Percentiles rank a stretch among this genome's conserved stretches.
Evolutionary conservation across 2,797 vertebrate species (phyloP).

Genomic region (Erpetoichthys calabaricus): DNA sequence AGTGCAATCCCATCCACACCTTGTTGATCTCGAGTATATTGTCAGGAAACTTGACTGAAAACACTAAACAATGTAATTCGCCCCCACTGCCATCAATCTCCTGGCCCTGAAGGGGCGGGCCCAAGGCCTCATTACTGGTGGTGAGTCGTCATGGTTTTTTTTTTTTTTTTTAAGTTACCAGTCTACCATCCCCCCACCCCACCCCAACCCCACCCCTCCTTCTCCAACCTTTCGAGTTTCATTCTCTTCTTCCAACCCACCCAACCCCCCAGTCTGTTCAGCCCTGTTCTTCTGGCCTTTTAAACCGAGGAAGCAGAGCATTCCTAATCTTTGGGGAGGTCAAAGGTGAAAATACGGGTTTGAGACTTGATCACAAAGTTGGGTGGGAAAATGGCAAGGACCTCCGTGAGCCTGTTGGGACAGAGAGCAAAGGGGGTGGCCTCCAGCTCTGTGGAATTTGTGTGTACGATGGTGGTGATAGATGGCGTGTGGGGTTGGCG

Average conservation of each 20-base stretch:
- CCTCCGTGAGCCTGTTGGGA: background rate
- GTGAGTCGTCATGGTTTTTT: no score
- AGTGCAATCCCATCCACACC: background rate
- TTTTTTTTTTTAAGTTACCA: no score
- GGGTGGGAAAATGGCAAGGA: slow-evolving; percentile 7
- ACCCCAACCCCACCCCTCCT: slow-evolving; percentile 15
- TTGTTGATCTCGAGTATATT: background rate
- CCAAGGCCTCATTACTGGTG: slow-evolving; percentile 1
- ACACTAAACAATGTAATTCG: slow-evolving; percentile 5
- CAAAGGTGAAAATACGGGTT: slow-evolving; percentile 25
- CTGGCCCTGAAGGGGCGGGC: background rate
- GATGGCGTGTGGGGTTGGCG: background rate
- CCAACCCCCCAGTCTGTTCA: slow-evolving; percentile 13
- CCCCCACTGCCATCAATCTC: no score
- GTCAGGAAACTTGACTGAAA: background rate
- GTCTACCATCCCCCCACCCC: slow-evolving; percentile 1
- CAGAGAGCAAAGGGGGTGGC: background rate
- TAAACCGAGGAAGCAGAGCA: slow-evolving; percentile 15
- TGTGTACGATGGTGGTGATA: slow-evolving; percentile 7
- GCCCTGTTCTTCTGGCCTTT: slow-evolving; percentile 19
- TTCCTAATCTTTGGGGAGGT: slow-evolving; percentile 23
- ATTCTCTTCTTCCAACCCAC: slow-evolving; percentile 19
- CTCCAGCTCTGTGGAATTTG: slow-evolving; percentile 6
- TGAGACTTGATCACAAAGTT: slow-evolving; percentile 16
- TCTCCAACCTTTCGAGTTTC: slow-evolving; percentile 13